Percentiles rank a stretch among this genome's conserved stretches.
Conservation (phyloP, 2,888 invertebrate genomes). For the Meteorus colon region DNA sequence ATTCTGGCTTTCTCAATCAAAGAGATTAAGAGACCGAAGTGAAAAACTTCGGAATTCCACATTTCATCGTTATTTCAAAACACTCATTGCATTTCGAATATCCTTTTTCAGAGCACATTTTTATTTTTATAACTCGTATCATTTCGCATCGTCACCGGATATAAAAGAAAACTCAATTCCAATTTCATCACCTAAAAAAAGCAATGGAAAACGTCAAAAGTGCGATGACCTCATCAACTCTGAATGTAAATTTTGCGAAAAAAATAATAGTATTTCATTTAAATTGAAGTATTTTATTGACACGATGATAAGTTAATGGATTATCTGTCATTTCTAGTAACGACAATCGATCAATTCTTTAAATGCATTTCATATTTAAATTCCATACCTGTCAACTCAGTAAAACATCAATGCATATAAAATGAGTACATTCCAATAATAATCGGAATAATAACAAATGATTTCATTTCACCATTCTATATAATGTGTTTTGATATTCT, state of each 20-base stretch:
- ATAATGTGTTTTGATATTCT: not conserved
- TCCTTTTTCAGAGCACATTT: no score
- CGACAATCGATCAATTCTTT: constrained; percentile 1
- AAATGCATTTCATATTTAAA: not conserved
- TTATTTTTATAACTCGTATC: no score
- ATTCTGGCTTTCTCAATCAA: no score
- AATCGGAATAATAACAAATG: not conserved
- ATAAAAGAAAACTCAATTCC: no score
- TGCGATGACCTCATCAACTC: no score
- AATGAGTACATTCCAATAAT: not conserved
- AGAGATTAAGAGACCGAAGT: no score
- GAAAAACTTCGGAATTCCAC: no score
- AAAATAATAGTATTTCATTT: not conserved
- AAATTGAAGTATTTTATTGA: not conserved
- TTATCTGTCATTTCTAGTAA: constrained; percentile 29
- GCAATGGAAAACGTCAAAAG: no score
- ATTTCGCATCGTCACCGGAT: no score
- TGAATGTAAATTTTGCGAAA: not conserved
- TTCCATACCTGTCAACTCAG: not conserved
- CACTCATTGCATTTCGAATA: no score
- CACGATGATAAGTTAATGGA: constrained; percentile 18
- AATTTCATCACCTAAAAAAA: no score
- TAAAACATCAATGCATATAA: not conserved
- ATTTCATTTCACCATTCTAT: not conserved
- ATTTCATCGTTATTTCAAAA: no score